Evolutionary conservation across 2,888 invertebrate genomes (phyloP).

Genomic region (Esperia sulphurella): DNA sequence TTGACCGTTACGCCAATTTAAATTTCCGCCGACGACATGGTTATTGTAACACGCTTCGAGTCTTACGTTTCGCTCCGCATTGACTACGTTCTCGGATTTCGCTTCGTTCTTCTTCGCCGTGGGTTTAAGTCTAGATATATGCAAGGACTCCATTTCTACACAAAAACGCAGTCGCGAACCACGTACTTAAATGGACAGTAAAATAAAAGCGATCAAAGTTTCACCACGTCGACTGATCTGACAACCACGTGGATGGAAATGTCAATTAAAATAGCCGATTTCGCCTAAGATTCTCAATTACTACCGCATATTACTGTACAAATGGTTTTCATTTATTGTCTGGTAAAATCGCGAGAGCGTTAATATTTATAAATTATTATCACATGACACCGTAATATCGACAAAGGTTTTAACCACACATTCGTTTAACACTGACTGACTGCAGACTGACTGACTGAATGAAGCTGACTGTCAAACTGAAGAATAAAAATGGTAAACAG

Average conservation of each 20-base stretch:
- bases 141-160: conserved; percentile 62
- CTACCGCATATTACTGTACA: neutral
- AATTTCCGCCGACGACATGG: neutral
- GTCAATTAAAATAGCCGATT: conserved; percentile 50
- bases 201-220: conserved; percentile 33
- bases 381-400: no score
- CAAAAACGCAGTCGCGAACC: conserved; percentile 21
- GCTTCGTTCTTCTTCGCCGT: neutral
- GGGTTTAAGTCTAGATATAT: conserved; percentile 62
- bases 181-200: conserved; percentile 23
- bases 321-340: neutral
- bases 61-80: neutral
- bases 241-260: conserved; percentile 75
- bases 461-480: no score
- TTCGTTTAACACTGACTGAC: no score
- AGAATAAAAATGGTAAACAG: no score
- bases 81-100: neutral
- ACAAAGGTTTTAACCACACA: no score
- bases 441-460: no score
- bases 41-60: neutral
- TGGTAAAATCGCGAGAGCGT: neutral
- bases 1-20: no score
- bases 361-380: no score
- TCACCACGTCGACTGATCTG: conserved; percentile 69
- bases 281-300: conserved; percentile 11